These are phyloP conservation scores for Drosophila burlai DNA, from an alignment of 1,140 invertebrate species.

Conservation along the genomic window DNA sequence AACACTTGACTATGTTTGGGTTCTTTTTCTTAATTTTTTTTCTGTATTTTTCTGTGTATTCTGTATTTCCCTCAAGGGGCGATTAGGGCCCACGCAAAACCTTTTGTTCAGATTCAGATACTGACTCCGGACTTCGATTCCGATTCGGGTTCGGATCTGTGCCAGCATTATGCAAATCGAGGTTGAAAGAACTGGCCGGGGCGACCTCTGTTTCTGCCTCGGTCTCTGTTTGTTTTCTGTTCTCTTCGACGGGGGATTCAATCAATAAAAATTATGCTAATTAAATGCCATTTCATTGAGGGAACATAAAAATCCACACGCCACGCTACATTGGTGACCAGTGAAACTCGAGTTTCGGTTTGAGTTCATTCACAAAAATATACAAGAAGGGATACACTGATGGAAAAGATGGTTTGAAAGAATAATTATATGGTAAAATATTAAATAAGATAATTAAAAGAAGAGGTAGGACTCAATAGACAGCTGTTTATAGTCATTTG, in stretches of 20 bases:
- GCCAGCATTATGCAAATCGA: conserved; percentile 76
- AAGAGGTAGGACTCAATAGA: background rate
- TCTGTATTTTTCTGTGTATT: background rate
- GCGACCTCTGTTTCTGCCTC: conserved; percentile 35
- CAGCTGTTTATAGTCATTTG: background rate
- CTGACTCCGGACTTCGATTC: background rate
- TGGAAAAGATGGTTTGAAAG: background rate
- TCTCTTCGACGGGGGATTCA: conserved; percentile 49
- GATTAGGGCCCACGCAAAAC: conserved; percentile 76
- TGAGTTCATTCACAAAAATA: conserved; percentile 82
- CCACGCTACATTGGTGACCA: conserved; percentile 59
- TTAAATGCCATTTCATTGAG: conserved; percentile 83
- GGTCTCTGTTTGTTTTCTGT: conserved; percentile 28
- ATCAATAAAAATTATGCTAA: conserved; percentile 84
- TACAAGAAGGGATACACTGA: conserved; percentile 24
- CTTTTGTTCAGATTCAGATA: conserved; percentile 43
- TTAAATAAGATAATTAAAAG: background rate
- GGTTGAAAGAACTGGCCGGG: conserved; percentile 77
- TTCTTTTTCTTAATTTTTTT: background rate
- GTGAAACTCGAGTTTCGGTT: conserved; percentile 62
- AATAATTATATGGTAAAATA: too few species aligned
- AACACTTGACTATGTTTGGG: conserved; percentile 61
- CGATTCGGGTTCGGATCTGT: conserved; percentile 48
- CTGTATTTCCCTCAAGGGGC: conserved; percentile 22
- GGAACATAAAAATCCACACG: conserved; percentile 82